Evolutionary conservation across 2,113 vertebrate genomes (phyloP), one percentile per base, ranked within the genome.

Genomic region (Pungitius pungitius): DNA sequence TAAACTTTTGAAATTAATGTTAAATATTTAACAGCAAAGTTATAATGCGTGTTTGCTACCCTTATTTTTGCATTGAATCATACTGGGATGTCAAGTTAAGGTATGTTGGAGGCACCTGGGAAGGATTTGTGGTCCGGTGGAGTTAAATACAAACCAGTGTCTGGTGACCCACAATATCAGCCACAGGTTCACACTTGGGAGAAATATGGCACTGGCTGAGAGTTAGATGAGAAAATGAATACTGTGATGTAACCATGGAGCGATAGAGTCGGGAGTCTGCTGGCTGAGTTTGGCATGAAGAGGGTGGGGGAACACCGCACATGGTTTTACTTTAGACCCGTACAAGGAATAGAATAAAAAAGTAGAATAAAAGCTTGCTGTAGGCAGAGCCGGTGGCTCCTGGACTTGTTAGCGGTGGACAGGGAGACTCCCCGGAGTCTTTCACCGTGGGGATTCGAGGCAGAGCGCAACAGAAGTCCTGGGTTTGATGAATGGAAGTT

Each of bases 341-440:
- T 42, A 30, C n/a, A n/a, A n/a, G n/a, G n/a, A n/a, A n/a, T n/a
- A n/a, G n/a, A n/a, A n/a, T n/a, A n/a, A n/a, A n/a, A n/a, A n/a
- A n/a, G n/a, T n/a, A 30, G 1, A 57, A 56, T n/a, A 49, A 42
- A 51, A 22, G 4, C n/a, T 27, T 11, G 3, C 18, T 18, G 4
- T 40, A 17, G 15, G 30, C 39, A 47, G 39, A 77, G 35, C 37
- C 4, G 30, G 42, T 62, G 42, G 33, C 22, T 39, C 39, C 17
- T 35, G 33, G 33, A 35, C 33, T 35, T 35, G 26, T 64, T 52
- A 43, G 14, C 66, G 26, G 64, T 1, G 64, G 69, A 52, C 26
- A 79, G 52, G 13, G 63, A 47, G 52, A 67, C 42, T 61, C 64
- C 56, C 56, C 8, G 45, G 52, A 58, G 80, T 72, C 71, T 33